Evolutionary conservation across 2,888 invertebrate species (phyloP).

Genomic region (Pteria penguin): DNA sequence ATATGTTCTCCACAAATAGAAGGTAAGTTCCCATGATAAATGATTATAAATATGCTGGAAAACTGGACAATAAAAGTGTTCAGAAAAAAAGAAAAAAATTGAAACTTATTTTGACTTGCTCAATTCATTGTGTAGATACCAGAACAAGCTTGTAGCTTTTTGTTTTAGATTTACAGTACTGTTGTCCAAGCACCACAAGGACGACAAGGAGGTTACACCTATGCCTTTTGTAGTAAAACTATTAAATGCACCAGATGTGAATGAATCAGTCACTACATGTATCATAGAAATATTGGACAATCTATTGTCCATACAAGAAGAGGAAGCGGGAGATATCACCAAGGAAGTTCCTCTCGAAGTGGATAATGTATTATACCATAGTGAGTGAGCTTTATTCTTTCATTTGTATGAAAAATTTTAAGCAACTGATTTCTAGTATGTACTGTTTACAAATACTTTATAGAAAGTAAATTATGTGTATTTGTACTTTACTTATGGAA

Average conservation of each 20-base stretch:
- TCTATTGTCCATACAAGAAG: slow-evolving; percentile 66
- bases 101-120: no score
- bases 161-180: slow-evolving; percentile 83
- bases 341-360: slow-evolving; percentile 3
- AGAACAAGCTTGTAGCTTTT: slow-evolving; percentile 2
- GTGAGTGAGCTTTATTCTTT: not conserved
- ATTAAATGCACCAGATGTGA: slow-evolving; percentile 86
- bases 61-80: no score
- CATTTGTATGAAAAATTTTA: no score
- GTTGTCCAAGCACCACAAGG: slow-evolving; percentile 83
- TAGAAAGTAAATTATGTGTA: no score
- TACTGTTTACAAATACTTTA: no score
- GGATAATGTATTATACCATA: not conserved
- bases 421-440: no score
- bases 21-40: no score
- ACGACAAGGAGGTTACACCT: slow-evolving; percentile 82
- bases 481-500: no score
- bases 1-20: slow-evolving; percentile 89
- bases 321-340: slow-evolving; percentile 49
- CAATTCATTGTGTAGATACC: slow-evolving; percentile 7
- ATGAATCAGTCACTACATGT: slow-evolving; percentile 83
- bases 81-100: no score
- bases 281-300: slow-evolving; percentile 77
- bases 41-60: no score
- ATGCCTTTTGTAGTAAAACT: slow-evolving; percentile 87